phyloP scores from a whole-genome alignment of 2,888 invertebrate species.

The Tenthredo livida region DNA sequence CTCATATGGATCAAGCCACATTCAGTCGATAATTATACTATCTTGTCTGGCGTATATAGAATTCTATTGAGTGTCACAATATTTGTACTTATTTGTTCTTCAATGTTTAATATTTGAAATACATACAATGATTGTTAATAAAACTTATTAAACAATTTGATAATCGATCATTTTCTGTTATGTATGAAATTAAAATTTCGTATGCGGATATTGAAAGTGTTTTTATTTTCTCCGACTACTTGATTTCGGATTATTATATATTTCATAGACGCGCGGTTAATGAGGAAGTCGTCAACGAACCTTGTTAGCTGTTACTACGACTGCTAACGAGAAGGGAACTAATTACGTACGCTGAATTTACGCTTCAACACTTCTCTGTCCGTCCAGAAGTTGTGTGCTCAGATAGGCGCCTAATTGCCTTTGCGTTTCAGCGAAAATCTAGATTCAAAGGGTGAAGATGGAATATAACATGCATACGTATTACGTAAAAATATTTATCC shows the following conservation, averaged over 20 bases:
- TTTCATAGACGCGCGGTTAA: neutral
- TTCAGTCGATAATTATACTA: neutral
- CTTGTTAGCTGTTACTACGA: neutral
- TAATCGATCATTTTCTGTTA: neutral
- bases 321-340: neutral
- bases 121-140: neutral
- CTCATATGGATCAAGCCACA: neutral
- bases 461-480: neutral
- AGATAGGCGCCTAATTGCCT: neutral
- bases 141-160: neutral
- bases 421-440: neutral
- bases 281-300: neutral
- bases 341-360: neutral
- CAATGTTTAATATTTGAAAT: neutral
- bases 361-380: neutral
- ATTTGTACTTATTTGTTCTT: neutral
- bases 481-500: neutral
- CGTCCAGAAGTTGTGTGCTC: neutral
- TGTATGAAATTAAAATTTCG: neutral
- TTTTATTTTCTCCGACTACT: neutral
- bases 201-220: neutral
- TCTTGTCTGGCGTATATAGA: neutral
- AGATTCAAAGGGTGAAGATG: neutral
- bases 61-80: neutral
- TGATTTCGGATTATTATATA: neutral